These are phyloP conservation scores for Rhynchopsitta pachyrhyncha DNA, from an alignment of 2,113 vertebrate species.

Conservation along the genomic window DNA sequence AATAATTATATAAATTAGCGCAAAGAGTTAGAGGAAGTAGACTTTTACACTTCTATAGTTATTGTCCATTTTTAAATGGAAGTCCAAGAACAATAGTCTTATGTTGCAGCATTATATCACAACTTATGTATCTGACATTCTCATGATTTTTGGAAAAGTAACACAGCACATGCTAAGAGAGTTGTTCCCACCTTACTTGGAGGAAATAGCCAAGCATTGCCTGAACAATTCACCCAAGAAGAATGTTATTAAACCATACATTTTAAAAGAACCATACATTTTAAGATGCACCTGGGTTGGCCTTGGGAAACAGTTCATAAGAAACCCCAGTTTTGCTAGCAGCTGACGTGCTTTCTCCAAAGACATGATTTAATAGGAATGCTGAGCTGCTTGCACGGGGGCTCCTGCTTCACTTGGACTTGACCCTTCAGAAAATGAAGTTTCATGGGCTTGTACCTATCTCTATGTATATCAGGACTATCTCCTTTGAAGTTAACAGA, in stretches of 20 bases:
- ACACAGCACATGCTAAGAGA: neutral
- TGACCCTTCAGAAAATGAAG: conserved; percentile 37
- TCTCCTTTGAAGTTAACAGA: conserved; percentile 43
- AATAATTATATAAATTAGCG: neutral
- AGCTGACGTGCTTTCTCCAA: neutral
- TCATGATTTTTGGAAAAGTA: conserved; percentile 4
- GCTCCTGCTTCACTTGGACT: neutral
- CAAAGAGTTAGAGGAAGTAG: neutral
- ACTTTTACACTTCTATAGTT: neutral
- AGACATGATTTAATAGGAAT: conserved; percentile 44
- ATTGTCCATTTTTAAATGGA: neutral
- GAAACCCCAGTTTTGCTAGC: neutral
- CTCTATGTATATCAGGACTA: conserved; percentile 34
- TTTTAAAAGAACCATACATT: conserved; percentile 20
- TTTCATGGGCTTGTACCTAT: conserved; percentile 18
- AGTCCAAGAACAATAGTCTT: conserved; percentile 7
- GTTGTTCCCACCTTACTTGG: neutral
- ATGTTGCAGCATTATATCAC: neutral
- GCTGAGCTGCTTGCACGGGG: neutral
- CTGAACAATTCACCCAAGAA: neutral
- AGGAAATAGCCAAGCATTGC: neutral
- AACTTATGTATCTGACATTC: neutral
- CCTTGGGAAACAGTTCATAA: conserved; percentile 15
- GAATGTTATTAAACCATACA: conserved; percentile 11
- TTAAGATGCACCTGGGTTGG: conserved; percentile 31